Evolutionary conservation across 2,797 vertebrate genomes (phyloP).

Genomic region (Selene dorsalis): DNA sequence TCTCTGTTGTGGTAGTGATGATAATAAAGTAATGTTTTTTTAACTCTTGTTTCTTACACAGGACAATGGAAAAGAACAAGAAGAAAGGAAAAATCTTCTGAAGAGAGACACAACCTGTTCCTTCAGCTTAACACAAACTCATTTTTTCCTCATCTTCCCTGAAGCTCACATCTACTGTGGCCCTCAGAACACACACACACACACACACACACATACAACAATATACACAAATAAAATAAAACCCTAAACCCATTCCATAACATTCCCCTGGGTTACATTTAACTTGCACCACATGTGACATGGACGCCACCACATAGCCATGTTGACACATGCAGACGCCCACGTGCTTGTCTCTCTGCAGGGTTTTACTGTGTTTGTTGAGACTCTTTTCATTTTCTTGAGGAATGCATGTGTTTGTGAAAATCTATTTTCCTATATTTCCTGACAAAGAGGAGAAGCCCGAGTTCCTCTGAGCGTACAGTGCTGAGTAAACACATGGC

Average conservation of each 20-base stretch:
- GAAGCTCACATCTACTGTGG: constrained; percentile 62
- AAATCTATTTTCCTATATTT: constrained; percentile 70
- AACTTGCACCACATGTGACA: constrained; percentile 17
- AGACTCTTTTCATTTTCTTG: constrained; percentile 37
- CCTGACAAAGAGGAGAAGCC: constrained; percentile 69
- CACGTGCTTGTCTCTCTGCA: constrained; percentile 43
- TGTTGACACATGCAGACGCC: constrained; percentile 4
- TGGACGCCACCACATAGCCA: constrained; percentile 2
- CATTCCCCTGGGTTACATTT: constrained; percentile 43
- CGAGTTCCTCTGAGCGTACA: constrained; percentile 61
- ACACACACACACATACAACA: constrained; percentile 28
- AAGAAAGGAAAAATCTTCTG: constrained; percentile 90
- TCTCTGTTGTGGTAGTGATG: not conserved
- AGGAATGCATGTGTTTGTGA: constrained; percentile 70
- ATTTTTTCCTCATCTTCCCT: constrained; percentile 49
- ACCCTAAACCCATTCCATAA: constrained; percentile 33
- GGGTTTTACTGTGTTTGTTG: constrained; percentile 36
- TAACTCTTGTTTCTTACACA: constrained; percentile 53
- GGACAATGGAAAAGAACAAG: constrained; percentile 90
- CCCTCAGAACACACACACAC: constrained; percentile 52
- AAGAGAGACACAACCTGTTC: constrained; percentile 33
- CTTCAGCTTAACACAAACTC: constrained; percentile 52
- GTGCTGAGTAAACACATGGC: constrained; percentile 43
- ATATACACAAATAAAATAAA: constrained; percentile 6
- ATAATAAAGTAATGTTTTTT: not conserved